Evolutionary conservation across 2,797 vertebrate genomes (phyloP), one percentile per base, ranked within the genome.

Genomic region (Girardinus metallicus): DNA sequence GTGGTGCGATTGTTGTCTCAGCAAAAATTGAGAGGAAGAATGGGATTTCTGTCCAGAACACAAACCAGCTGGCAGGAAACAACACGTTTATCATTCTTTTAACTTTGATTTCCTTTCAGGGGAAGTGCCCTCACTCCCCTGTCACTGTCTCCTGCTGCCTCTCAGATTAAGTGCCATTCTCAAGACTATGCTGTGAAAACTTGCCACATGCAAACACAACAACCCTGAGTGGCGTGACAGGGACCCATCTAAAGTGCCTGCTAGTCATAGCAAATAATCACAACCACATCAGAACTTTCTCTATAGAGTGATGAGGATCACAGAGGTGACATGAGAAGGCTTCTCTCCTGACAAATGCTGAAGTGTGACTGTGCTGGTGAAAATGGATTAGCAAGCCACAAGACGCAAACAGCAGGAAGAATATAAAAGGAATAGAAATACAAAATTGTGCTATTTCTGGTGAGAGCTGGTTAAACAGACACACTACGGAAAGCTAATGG

Each of bases 31-130:
- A 90, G 87, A 95, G 95, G 95, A 96, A 95, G 93, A 95, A 87
- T 90, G 90, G 93, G 93, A 96, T 96, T 96, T 94, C 94, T 94
- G 93, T 88, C 82, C 92, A 84, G 91, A 96, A 95, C 92, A 94
- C 93, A 82, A 88, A 89, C 81, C 96, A 96, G 95, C 96, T 96
- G 96, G 92, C 95, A 97, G 96, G 96, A 97, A 95, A 95, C 92
- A 78, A 62, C 90, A 87, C 94, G 91, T 93, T 92, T 94, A 96
- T 95, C 91, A 93, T 94, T 93, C 92, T 94, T 94, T 94, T 90
- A 92, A 92, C 88, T 90, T 95, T 94, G 94, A 95, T 96, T 96
- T 97, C 96, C 95, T 95, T 95, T 94, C 92, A 77, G 70, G 92
- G 93, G 93, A 96, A 92, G 91, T 88, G 85, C 88, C 90, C 87